phyloP scores from a whole-genome alignment of 2,888 invertebrate species.

The Acleris sparsana region DNA sequence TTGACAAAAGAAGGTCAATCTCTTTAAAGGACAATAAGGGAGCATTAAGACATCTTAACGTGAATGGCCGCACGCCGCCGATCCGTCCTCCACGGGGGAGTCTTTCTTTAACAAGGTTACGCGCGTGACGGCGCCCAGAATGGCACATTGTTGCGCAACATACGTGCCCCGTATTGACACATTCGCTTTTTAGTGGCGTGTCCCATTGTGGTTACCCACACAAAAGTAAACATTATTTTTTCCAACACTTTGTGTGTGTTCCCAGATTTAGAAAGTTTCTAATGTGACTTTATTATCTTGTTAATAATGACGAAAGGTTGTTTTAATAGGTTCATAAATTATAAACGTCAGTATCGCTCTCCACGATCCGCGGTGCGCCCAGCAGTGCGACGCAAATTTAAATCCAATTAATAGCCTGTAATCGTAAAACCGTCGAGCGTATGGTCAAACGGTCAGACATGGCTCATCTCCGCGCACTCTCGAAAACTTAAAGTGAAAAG shows the following conservation, averaged over 20 bases:
- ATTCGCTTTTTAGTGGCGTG: slow-evolving; percentile 68
- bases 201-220: slow-evolving; percentile 54
- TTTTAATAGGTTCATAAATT: slow-evolving; percentile 36
- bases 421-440: slow-evolving; percentile 46
- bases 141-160: slow-evolving; percentile 70
- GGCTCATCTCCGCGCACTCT: slow-evolving; percentile 26
- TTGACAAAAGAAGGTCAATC: slow-evolving; percentile 31
- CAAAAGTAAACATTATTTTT: slow-evolving; percentile 40
- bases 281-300: slow-evolving; percentile 47
- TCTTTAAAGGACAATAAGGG: slow-evolving; percentile 34
- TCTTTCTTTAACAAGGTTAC: slow-evolving; percentile 70
- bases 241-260: slow-evolving; percentile 43
- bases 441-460: slow-evolving; percentile 14
- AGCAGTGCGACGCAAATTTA: slow-evolving; percentile 68
- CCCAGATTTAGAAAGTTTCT: slow-evolving; percentile 57
- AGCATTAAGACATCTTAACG: slow-evolving; percentile 38
- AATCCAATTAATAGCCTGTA: slow-evolving; percentile 63
- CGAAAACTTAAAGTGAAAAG: slow-evolving; percentile 39
- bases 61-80: slow-evolving; percentile 49
- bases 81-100: slow-evolving; percentile 74
- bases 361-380: slow-evolving; percentile 65
- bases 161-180: slow-evolving; percentile 66
- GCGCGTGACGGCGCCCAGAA: slow-evolving; percentile 68
- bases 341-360: slow-evolving; percentile 51
- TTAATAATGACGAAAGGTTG: slow-evolving; percentile 42